These are phyloP conservation scores for Astyanax mexicanus DNA, from an alignment of 2,797 vertebrate genomes.

Conservation along the genomic window DNA sequence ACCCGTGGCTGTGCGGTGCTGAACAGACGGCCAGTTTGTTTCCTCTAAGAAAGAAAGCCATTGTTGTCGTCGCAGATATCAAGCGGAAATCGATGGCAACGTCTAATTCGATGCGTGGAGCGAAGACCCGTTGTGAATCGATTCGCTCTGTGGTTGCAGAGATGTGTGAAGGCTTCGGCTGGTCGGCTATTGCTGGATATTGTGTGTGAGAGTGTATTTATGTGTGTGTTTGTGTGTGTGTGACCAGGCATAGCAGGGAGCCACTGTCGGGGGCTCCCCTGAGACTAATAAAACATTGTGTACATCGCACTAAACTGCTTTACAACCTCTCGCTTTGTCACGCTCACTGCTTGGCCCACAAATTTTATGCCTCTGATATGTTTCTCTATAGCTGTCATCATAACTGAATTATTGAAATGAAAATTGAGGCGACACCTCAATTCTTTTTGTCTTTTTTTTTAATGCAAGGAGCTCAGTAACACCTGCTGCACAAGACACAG, in stretches of 20 bases:
- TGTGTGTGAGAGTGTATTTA: conserved; percentile 43
- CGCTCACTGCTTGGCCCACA: conserved; percentile 19
- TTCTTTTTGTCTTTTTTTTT: conserved; percentile 11
- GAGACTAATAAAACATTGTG: conserved; percentile 52
- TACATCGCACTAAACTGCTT: conserved; percentile 11
- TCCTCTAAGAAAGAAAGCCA: conserved; percentile 58
- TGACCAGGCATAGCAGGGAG: conserved; percentile 43
- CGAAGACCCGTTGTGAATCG: conserved; percentile 62
- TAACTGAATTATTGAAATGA: background rate
- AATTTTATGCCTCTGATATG: conserved; percentile 19
- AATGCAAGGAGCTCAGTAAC: conserved; percentile 29
- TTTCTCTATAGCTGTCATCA: background rate
- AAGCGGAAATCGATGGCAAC: conserved; percentile 72
- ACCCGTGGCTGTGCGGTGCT: conserved; percentile 49
- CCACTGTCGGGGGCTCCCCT: conserved; percentile 43
- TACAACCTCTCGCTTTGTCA: conserved; percentile 34
- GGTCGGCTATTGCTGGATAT: conserved; percentile 36
- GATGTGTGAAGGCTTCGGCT: conserved; percentile 41
- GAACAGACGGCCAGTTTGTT: conserved; percentile 40
- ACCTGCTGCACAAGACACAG: conserved; percentile 22
- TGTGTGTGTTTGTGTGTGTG: too few species aligned
- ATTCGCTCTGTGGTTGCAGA: conserved; percentile 54
- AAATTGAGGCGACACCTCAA: background rate
- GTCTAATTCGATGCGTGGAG: conserved; percentile 64
- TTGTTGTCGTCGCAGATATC: conserved; percentile 64